These are phyloP conservation scores for Andrena haemorrhoa DNA, from an alignment of 2,888 invertebrate species.

Conservation along the genomic window DNA sequence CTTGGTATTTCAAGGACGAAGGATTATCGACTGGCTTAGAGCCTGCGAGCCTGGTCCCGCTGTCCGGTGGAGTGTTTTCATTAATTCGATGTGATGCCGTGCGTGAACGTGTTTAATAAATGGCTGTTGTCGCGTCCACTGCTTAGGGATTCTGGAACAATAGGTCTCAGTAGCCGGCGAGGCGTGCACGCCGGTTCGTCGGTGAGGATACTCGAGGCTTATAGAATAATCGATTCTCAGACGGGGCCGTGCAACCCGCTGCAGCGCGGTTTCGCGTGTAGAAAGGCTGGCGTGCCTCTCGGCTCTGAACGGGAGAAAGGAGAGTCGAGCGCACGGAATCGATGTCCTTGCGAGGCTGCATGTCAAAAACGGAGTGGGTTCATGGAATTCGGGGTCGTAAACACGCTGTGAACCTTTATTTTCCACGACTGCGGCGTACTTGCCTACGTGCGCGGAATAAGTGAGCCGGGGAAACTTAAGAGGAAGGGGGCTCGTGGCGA, in stretches of 20 bases:
- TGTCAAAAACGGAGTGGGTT: slow-evolving; percentile 40
- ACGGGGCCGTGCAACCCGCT: neutral
- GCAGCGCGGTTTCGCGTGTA: slow-evolving; percentile 12
- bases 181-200: neutral
- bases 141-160: neutral
- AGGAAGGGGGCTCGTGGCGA: neutral
- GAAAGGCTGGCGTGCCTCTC: slow-evolving; percentile 32
- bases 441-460: neutral
- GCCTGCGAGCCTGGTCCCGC: slow-evolving; percentile 2
- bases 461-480: neutral
- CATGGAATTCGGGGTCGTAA: slow-evolving; percentile 37
- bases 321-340: slow-evolving; percentile 42
- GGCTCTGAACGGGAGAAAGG: slow-evolving; percentile 47
- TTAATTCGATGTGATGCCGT: neutral
- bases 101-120: neutral
- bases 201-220: neutral
- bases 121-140: neutral
- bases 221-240: slow-evolving; percentile 30
- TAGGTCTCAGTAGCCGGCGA: too few relatives aligned
- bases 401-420: slow-evolving; percentile 19
- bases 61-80: neutral
- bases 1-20: slow-evolving; percentile 55
- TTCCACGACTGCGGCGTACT: neutral
- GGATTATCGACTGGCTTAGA: slow-evolving; percentile 31
- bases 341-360: slow-evolving; percentile 49